Percentiles rank a stretch among this genome's conserved stretches.
These are phyloP conservation scores for Leptonema lineaticorne DNA, from an alignment of 1,140 invertebrate genomes.

Conservation along the genomic window DNA sequence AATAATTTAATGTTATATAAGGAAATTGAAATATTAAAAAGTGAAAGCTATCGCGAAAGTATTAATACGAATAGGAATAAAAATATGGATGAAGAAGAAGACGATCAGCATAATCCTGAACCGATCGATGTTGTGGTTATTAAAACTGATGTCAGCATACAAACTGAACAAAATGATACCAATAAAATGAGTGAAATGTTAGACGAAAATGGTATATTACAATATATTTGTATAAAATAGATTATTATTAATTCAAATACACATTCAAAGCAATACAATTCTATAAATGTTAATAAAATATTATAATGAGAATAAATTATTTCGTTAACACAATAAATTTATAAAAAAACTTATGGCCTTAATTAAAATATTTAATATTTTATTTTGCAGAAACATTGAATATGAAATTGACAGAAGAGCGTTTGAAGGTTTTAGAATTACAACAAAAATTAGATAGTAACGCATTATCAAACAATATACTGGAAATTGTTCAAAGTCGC, in stretches of 20 bases:
- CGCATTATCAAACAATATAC: not conserved
- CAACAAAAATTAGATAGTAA: not conserved
- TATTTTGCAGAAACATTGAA: not conserved
- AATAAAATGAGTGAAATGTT: not conserved
- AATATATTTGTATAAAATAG: not conserved
- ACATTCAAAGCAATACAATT: no score
- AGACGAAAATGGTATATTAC: not conserved
- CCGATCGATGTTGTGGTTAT: not conserved
- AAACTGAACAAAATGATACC: not conserved
- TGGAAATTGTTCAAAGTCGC: slow-evolving; percentile 1
- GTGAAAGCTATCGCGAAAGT: not conserved
- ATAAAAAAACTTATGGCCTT: no score
- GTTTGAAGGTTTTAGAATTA: not conserved
- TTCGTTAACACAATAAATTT: no score
- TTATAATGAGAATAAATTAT: no score
- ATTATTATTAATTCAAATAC: not conserved
- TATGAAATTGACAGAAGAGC: not conserved
- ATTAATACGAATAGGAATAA: not conserved
- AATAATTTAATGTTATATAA: not conserved
- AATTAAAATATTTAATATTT: not conserved
- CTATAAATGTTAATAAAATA: no score
- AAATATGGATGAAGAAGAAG: not conserved
- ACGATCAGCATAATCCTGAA: not conserved
- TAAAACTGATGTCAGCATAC: not conserved
- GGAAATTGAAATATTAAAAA: slow-evolving; percentile 9